These are phyloP conservation scores for Mionectes macconnelli DNA, from an alignment of 2,113 vertebrate species.

Conservation along the genomic window DNA sequence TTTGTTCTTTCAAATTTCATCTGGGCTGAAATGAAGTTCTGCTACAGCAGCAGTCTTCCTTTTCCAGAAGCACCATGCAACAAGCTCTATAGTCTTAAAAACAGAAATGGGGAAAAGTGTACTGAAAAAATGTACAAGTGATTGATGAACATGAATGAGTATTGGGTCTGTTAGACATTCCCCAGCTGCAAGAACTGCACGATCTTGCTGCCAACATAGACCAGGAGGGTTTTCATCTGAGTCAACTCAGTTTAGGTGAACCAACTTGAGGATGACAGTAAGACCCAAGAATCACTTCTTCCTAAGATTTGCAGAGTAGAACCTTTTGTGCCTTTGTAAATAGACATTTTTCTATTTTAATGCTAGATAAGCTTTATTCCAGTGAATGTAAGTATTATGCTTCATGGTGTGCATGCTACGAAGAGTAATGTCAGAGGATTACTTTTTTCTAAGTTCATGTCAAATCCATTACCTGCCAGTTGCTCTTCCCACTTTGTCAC, in stretches of 20 bases:
- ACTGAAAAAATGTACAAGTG: not conserved
- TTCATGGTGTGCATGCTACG: not conserved
- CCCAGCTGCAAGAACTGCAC: not conserved
- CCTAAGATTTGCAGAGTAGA: not conserved
- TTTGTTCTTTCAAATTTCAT: not conserved
- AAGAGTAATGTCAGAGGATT: not conserved
- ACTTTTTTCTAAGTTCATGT: slow-evolving; percentile 1
- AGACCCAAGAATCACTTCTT: not conserved
- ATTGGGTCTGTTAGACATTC: not conserved
- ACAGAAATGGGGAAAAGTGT: not conserved
- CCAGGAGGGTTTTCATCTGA: not conserved
- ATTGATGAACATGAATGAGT: not conserved
- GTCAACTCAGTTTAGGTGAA: not conserved
- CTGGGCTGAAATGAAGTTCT: not conserved
- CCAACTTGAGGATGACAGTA: not conserved
- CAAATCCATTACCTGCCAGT: not conserved
- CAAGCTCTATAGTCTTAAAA: not conserved
- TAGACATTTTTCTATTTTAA: not conserved
- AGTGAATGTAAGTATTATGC: not conserved
- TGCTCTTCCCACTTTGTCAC: not conserved
- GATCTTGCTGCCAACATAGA: not conserved
- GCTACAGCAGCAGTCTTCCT: not conserved
- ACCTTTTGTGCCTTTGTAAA: not conserved
- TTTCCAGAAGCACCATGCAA: not conserved
- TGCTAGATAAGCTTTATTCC: not conserved